Percentiles rank a stretch among this genome's conserved stretches.
Conservation (phyloP, 1,140 invertebrate species). For the Bombus turneri region DNA sequence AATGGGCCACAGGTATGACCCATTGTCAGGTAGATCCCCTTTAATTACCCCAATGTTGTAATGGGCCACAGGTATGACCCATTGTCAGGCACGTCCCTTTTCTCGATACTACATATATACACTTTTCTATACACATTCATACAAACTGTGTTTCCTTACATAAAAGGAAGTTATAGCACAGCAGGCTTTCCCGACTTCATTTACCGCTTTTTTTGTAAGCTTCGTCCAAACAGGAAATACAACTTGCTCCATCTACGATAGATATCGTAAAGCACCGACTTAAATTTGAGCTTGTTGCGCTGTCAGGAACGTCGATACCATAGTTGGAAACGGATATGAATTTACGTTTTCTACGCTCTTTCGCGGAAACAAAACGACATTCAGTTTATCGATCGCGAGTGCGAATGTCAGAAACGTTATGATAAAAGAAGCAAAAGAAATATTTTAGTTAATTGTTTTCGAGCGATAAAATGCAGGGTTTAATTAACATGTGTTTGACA, state of each 20-base stretch:
- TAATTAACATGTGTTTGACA: constrained; percentile 7
- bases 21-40: too few species aligned
- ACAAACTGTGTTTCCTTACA: too few species aligned
- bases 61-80: too few species aligned
- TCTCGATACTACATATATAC: too few species aligned
- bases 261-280: not conserved
- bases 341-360: not conserved
- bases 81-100: too few species aligned
- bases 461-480: not conserved
- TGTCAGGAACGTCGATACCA: not conserved
- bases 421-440: not conserved
- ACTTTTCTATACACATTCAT: not conserved
- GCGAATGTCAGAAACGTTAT: not conserved
- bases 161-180: not conserved
- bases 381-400: not conserved
- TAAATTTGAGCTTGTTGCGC: not conserved
- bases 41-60: too few species aligned
- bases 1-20: too few species aligned
- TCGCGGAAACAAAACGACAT: not conserved
- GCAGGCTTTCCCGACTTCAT: not conserved
- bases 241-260: not conserved
- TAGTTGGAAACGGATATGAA: not conserved
- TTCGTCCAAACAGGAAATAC: not conserved
- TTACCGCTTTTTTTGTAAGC: not conserved
- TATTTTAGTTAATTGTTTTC: not conserved